Evolutionary conservation across 1,140 invertebrate genomes (phyloP), one percentile per base, ranked within the genome.

Genomic region (Yoshiicerus persimilis): DNA sequence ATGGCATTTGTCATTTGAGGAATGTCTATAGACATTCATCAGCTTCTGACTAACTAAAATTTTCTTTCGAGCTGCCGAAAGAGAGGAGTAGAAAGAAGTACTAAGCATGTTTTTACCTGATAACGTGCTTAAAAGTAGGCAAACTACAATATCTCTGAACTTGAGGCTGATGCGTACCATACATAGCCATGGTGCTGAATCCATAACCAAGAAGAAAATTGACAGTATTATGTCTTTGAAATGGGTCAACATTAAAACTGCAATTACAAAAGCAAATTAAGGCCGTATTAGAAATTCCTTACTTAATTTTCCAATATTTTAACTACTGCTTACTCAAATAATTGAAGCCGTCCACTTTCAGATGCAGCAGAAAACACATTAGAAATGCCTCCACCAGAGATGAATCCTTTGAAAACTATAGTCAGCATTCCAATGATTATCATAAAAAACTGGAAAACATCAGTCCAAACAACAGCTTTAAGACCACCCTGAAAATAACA

Each of bases 91-190:
- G n/a, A n/a, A n/a, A n/a, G n/a, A n/a, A n/a, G n/a, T n/a, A n/a
- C n/a, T n/a, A n/a, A n/a, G n/a, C n/a, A n/a, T n/a, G n/a, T n/a
- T n/a, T n/a, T 34, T 86, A 89, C 88, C 84, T 88, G 9, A 87
- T 13, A 4, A 88, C 90, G 41, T 75, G 30, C 64, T 38, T 86
- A 27, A 88, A 34, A 16, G 87, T 88, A 16, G 87, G 87, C 0
- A 91, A 84, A 39, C 90, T 90, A 36, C 90, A 91, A 36, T 93
- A 93, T 87, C 94, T 88, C 89, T 94, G 94, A 8, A 94, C 92
- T 90, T 93, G 93, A 0, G 93, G 92, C 90, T 94, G 94, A 90
- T 94, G 94, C 16, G 93, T 92, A 3, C 93, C 93, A 91, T 93
- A 94, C n/a, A 93, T 91, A 36, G 92, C 92, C 2, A 94, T 91